Evolutionary conservation across 2,797 vertebrate species (phyloP).

Genomic region (Acrossocheilus fasciatus): DNA sequence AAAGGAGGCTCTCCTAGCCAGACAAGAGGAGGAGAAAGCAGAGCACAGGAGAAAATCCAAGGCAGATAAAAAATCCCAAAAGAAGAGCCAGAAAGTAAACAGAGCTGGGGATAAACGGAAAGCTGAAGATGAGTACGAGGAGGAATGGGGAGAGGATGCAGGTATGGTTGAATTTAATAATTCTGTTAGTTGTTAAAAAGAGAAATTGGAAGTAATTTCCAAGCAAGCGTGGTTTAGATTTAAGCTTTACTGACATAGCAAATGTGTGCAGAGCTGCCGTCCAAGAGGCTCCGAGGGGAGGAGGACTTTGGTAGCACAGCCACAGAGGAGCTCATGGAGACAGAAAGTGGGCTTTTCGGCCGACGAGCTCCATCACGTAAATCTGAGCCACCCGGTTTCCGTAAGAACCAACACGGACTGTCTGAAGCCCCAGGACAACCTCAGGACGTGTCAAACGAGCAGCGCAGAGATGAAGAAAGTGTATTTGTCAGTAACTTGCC

Average conservation of each 20-base stretch:
- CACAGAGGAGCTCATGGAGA: constrained; percentile 78
- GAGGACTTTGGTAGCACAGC: constrained; percentile 63
- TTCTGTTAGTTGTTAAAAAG: background rate
- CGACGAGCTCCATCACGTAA: constrained; percentile 68
- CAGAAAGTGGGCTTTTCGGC: constrained; percentile 78
- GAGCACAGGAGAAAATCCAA: constrained; percentile 85
- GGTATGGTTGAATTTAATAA: constrained; percentile 1
- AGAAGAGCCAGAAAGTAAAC: constrained; percentile 81
- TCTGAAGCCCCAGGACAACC: constrained; percentile 61
- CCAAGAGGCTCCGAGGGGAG: constrained; percentile 82
- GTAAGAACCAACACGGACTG: constrained; percentile 73
- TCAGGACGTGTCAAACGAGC: constrained; percentile 79
- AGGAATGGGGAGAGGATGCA: constrained; percentile 69
- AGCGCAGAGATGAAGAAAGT: constrained; percentile 84
- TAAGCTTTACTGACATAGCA: background rate
- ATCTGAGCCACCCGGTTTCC: constrained; percentile 57
- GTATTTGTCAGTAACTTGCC: constrained; percentile 96
- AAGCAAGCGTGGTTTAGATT: background rate
- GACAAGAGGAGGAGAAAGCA: constrained; percentile 85
- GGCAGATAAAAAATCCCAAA: constrained; percentile 87
- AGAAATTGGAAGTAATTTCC: background rate
- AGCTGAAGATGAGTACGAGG: constrained; percentile 75
- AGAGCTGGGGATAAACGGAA: constrained; percentile 83
- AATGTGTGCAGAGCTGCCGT: constrained; percentile 74
- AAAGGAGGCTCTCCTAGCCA: constrained; percentile 87